These are phyloP conservation scores for Rhopalosiphum nymphaeae DNA, from an alignment of 2,888 invertebrate species.

Conservation along the genomic window DNA sequence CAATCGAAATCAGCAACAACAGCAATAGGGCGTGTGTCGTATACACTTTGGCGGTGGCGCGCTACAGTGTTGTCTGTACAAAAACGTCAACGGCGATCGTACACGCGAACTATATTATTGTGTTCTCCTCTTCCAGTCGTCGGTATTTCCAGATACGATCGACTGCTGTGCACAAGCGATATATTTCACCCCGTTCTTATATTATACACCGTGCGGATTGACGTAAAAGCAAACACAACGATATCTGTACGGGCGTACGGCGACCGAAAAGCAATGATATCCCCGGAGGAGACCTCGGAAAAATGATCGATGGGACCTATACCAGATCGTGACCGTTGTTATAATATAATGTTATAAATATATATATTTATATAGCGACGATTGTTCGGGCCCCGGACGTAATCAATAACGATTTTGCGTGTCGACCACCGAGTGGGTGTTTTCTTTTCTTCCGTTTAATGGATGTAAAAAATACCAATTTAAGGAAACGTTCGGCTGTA, in stretches of 20 bases:
- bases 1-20: not conserved
- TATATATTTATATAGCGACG: conserved; percentile 19
- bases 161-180: conserved; percentile 25
- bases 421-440: not conserved
- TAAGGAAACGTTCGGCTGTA: not conserved
- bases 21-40: not conserved
- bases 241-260: not conserved
- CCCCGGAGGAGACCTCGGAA: not conserved
- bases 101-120: not conserved
- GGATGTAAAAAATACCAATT: conserved; percentile 19
- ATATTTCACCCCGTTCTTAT: conserved; percentile 45
- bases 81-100: not conserved
- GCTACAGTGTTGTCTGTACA: not conserved
- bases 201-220: not conserved
- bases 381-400: conserved; percentile 48
- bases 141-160: conserved; percentile 30
- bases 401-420: conserved; percentile 51
- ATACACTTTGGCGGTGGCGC: not conserved
- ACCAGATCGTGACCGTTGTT: not conserved
- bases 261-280: conserved; percentile 37
- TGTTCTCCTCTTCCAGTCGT: not conserved
- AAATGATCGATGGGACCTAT: conserved; percentile 51
- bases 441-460: conserved; percentile 40
- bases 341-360: not conserved
- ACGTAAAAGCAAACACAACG: conserved; percentile 47